These are phyloP conservation scores for Zosterops borbonicus DNA, from an alignment of 2,113 vertebrate genomes.

Conservation along the genomic window DNA sequence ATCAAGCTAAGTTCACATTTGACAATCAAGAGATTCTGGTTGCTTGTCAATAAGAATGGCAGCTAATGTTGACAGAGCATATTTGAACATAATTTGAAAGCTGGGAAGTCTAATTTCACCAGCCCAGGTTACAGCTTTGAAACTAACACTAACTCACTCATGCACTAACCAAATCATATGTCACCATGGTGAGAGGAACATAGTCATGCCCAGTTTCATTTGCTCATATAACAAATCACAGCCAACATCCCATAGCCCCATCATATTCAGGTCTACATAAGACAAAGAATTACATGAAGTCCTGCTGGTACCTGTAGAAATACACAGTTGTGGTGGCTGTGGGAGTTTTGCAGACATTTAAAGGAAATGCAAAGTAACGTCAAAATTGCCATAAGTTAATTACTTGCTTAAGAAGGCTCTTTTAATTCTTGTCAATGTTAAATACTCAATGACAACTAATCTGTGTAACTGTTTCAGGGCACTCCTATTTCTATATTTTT, in stretches of 20 bases:
- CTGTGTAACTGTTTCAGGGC: neutral
- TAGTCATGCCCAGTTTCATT: neutral
- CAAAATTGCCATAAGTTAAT: neutral
- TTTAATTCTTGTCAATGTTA: neutral
- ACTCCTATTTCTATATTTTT: neutral
- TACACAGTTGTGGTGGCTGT: neutral
- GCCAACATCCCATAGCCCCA: neutral
- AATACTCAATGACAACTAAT: neutral
- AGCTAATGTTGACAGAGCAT: neutral
- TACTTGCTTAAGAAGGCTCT: neutral
- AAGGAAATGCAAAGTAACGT: neutral
- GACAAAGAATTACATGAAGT: neutral
- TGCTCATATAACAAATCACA: neutral
- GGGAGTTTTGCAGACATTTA: neutral
- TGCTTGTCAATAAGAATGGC: neutral
- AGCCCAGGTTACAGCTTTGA: neutral
- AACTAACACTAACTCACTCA: neutral
- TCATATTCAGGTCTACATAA: neutral
- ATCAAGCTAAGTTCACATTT: neutral
- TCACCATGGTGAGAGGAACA: neutral
- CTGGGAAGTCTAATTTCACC: neutral
- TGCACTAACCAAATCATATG: neutral
- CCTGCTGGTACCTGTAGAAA: neutral
- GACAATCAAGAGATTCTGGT: neutral
- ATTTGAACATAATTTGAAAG: neutral